These are phyloP conservation scores for Andrena marginata DNA, from an alignment of 2,888 invertebrate genomes.

Conservation along the genomic window DNA sequence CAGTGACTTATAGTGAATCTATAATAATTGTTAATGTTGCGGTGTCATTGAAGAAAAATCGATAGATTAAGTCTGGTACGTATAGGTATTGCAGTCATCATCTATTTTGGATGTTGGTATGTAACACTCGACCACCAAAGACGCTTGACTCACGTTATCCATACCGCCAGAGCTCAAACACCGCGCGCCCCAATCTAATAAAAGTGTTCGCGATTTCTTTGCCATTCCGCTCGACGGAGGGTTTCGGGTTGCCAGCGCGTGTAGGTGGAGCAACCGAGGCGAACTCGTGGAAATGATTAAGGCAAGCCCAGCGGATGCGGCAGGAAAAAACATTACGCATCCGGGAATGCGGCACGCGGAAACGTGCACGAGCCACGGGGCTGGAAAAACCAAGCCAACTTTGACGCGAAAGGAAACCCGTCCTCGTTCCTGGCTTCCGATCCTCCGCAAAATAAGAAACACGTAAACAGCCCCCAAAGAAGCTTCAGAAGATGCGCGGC, in stretches of 20 bases:
- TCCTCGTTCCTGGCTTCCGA: conserved; percentile 47
- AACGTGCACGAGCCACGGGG: conserved; percentile 10
- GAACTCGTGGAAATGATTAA: conserved; percentile 48
- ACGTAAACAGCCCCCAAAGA: conserved; percentile 47
- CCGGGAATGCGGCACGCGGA: conserved; percentile 33
- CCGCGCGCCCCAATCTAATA: not conserved
- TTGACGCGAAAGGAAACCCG: conserved; percentile 43
- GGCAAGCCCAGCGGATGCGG: conserved; percentile 17
- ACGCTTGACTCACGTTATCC: no score
- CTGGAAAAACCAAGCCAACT: conserved; percentile 33
- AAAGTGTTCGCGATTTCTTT: conserved; percentile 1
- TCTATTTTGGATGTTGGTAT: no score
- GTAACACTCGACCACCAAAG: no score
- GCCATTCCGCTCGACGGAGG: not conserved
- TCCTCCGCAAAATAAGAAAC: conserved; percentile 63
- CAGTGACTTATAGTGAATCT: no score
- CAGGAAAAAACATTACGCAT: conserved; percentile 14
- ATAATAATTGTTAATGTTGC: no score
- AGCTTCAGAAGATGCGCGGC: conserved; percentile 34
- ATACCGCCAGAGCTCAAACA: no score
- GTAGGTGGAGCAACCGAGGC: not conserved
- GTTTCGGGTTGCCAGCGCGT: conserved; percentile 3
- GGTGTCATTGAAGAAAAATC: no score
- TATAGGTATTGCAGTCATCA: no score
- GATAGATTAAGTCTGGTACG: no score